Evolutionary conservation across 2,888 invertebrate species (phyloP), one percentile per base, ranked within the genome.

Genomic region (Drosophila recens): DNA sequence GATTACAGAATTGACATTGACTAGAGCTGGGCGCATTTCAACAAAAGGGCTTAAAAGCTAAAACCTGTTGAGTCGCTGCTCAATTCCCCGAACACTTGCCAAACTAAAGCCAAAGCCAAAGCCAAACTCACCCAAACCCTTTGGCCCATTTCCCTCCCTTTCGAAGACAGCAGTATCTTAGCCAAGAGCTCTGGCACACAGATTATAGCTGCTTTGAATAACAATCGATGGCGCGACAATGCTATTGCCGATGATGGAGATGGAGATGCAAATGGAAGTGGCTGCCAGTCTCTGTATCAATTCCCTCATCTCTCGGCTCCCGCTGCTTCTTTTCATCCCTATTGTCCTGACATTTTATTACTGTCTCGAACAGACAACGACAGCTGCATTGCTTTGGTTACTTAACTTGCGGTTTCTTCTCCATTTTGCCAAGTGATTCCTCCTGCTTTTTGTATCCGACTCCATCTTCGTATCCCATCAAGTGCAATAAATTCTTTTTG

Each of bases 51-150:
- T 87, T 87, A 91, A 92, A 91, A 92, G 92, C 92, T 90, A 90
- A 92, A 92, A 92, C 92, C 92, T 92, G 92, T 92, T 92, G 92
- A 92, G 92, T 92, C 91, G 83, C 83, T 82, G 71, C 80, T 78
- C 91, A 92, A 92, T 91, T 92, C 92, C 92, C 92, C 80, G 76
- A 92, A 91, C 92, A 91, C 92, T 91, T 90, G 89, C 87, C 81
- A 87, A 91, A 91, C 89, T 88, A 83, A 89, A 76, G 72, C 63
- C 67, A 74, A 57, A 23, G 38, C 46, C 46, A 48, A 58, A 23
- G 38, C 46, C 46, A 58, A 58, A 58, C 62, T 53, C 51, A 38
- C 51, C 66, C 79, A 49, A 69, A 67, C 63, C 70, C 70, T 74
- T 76, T 54, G 2, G 10, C 46, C 17, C 34, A 58, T 53, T 49